Percentiles rank a stretch among this genome's conserved stretches.
These are phyloP conservation scores for Zonitis immaculata DNA, from an alignment of 2,888 invertebrate species.

Conservation along the genomic window DNA sequence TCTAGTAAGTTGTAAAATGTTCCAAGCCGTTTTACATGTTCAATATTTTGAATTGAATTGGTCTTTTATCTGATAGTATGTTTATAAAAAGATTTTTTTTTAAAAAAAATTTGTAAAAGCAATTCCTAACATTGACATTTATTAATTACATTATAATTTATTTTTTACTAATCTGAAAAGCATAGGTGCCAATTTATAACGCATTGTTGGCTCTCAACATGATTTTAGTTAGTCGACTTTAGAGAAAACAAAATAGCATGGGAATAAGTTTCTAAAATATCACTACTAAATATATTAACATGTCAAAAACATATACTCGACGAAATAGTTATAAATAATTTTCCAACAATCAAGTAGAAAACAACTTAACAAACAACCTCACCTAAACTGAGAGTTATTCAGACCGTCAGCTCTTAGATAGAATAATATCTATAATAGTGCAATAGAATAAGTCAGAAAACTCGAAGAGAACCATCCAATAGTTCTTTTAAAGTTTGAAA, in stretches of 20 bases:
- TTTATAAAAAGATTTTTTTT: too few species aligned
- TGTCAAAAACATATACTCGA: slow-evolving; percentile 28
- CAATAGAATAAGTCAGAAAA: too few species aligned
- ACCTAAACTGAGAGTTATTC: slow-evolving; percentile 8
- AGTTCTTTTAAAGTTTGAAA: too few species aligned
- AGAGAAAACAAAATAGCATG: slow-evolving; percentile 15
- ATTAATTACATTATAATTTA: too few species aligned
- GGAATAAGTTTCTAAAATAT: slow-evolving; percentile 21
- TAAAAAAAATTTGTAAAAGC: too few species aligned
- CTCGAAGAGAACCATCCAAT: too few species aligned
- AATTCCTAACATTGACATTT: too few species aligned
- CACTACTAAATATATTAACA: slow-evolving; percentile 26
- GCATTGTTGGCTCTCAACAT: slow-evolving; percentile 10
- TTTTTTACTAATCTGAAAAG: slow-evolving; percentile 3
- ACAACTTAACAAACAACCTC: slow-evolving; percentile 21
- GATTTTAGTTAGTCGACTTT: slow-evolving; percentile 5
- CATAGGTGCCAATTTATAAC: slow-evolving; percentile 9
- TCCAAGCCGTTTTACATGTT: slow-evolving; percentile 23
- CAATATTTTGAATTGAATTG: slow-evolving; percentile 24
- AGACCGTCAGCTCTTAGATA: background rate
- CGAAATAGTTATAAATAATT: slow-evolving; percentile 27
- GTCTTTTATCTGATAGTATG: slow-evolving; percentile 8
- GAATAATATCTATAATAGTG: background rate
- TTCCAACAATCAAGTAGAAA: slow-evolving; percentile 23
- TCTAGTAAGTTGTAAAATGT: slow-evolving; percentile 18